Evolutionary conservation across 2,888 invertebrate genomes (phyloP).

Genomic region (Frankliniella fusca): DNA sequence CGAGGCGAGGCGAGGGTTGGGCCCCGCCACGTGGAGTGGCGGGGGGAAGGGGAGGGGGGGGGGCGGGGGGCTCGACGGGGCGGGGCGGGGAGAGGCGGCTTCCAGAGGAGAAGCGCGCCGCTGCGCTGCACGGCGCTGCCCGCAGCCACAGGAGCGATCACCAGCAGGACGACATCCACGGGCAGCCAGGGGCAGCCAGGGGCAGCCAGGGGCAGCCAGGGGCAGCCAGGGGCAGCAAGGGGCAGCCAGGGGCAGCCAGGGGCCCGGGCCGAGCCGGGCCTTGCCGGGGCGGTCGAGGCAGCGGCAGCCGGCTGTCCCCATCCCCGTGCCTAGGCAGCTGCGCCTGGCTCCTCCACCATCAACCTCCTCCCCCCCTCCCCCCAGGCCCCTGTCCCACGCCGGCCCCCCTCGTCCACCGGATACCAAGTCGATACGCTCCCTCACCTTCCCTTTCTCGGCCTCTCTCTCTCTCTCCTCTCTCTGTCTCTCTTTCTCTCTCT

Average conservation of each 20-base stretch:
- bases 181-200: background rate
- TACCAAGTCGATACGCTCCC: slow-evolving; percentile 17
- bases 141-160: background rate
- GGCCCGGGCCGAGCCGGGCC: background rate
- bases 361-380: background rate
- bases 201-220: background rate
- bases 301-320: slow-evolving; percentile 10
- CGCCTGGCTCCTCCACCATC: background rate
- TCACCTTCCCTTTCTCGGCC: slow-evolving; percentile 15
- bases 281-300: no score
- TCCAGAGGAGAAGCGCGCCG: background rate
- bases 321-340: background rate
- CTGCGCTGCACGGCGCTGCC: background rate
- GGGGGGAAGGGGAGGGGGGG: background rate
- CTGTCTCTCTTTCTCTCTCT: background rate
- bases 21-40: background rate
- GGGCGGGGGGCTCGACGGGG: background rate
- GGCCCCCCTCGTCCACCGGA: background rate
- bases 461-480: background rate
- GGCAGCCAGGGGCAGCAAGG: background rate
- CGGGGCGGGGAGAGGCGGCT: background rate
- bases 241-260: background rate
- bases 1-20: background rate
- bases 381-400: background rate
- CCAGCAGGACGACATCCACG: background rate